Conservation (phyloP, 2,888 invertebrate genomes). For the Holacanthella duospinosa region DNA sequence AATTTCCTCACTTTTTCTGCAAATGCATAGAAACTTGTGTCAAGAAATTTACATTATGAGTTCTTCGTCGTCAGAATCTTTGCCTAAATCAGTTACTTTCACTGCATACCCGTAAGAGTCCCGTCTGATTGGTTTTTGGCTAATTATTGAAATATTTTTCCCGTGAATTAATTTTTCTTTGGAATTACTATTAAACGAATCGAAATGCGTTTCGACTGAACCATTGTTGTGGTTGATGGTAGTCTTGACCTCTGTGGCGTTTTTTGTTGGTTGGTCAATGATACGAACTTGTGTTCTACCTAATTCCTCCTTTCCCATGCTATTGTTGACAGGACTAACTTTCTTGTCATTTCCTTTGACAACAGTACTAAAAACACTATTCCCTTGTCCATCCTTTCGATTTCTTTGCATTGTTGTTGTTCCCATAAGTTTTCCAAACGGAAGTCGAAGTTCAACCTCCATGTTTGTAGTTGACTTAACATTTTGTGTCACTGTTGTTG, state of each 20-base stretch:
- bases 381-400: not conserved
- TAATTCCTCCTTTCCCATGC: not conserved
- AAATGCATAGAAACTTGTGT: too few relatives aligned
- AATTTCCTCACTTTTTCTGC: not conserved
- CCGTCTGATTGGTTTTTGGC: not conserved
- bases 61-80: not conserved
- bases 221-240: constrained; percentile 28
- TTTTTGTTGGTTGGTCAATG: constrained; percentile 19
- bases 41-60: not conserved
- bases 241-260: constrained; percentile 29
- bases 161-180: not conserved
- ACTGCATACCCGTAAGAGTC: not conserved
- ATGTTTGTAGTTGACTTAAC: constrained; percentile 30
- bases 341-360: constrained; percentile 1
- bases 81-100: not conserved
- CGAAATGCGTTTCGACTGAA: constrained; percentile 29
- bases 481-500: constrained; percentile 24
- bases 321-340: not conserved
- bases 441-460: constrained; percentile 28
- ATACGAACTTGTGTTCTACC: constrained; percentile 13
- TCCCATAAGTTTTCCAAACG: constrained; percentile 21
- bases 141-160: not conserved
- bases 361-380: not conserved
- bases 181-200: not conserved
- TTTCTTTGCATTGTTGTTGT: not conserved